These are phyloP conservation scores for Novumbra hubbsi DNA, from an alignment of 2,797 vertebrate genomes.

Conservation along the genomic window DNA sequence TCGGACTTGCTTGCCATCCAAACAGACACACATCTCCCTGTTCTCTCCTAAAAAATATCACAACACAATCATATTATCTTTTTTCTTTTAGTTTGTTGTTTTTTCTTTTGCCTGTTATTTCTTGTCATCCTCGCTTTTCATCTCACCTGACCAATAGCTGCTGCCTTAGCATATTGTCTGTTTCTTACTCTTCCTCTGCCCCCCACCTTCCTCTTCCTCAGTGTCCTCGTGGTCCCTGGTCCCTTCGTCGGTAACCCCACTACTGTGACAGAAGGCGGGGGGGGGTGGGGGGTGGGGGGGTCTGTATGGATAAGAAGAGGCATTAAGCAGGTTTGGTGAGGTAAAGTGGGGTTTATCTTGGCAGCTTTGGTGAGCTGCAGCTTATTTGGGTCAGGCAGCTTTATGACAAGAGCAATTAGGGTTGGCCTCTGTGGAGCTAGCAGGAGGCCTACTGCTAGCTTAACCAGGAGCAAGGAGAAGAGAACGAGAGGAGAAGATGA, in stretches of 20 bases:
- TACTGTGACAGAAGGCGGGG: constrained; percentile 36
- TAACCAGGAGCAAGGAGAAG: constrained; percentile 52
- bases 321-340: constrained; percentile 78
- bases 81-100: not conserved
- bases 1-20: not conserved
- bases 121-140: not conserved
- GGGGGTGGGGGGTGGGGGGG: constrained; percentile 35
- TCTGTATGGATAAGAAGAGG: constrained; percentile 61
- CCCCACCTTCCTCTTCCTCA: not conserved
- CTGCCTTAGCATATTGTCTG: not conserved
- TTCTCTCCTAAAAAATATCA: not conserved
- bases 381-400: constrained; percentile 81
- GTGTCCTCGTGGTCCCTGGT: not conserved
- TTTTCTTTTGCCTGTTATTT: not conserved
- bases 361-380: constrained; percentile 73
- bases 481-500: not conserved
- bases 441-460: constrained; percentile 75
- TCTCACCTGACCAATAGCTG: not conserved
- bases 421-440: constrained; percentile 62
- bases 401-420: constrained; percentile 84
- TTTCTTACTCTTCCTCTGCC: not conserved
- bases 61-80: not conserved
- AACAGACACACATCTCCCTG: not conserved
- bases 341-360: constrained; percentile 80
- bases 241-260: not conserved